Base-by-base conservation (phyloP, 2,113 vertebrate genomes). In the Halichoerus grypus region DNA sequence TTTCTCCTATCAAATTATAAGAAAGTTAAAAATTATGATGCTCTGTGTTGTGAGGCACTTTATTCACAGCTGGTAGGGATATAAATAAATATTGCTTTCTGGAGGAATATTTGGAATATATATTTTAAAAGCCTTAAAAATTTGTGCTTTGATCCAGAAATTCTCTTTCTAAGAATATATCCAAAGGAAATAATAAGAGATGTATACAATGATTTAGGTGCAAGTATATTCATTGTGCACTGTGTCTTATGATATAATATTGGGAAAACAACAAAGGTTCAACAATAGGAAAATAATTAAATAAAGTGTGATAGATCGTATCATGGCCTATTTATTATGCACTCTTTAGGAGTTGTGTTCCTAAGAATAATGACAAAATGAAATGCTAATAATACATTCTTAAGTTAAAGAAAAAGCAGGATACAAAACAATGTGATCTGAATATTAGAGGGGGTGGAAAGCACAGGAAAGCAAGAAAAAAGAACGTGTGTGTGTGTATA, bases 111-210 rank as follows among this genome's bases (percentile, higher is more conserved):
- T 93, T 88, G 46, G 1, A 81, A 80, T 63, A 51, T 55, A n/a
- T 49, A 51, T 77, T 92, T 92, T 49, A 28, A 93, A 96, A 95
- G 5, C 14, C 42, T 91, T 91, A 76, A 82, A 76, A 85, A 51
- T 49, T 88, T 92, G 0, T 16, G 9, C 28, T 88, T 96, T 71
- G 42, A 49, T 46, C 24, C 42, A 89, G 61, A 94, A 89, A 77
- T 72, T 96, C 26, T 71, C 36, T 71, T 96, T 94, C 36, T 92
- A 83, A 93, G 49, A 51, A 81, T 63, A 81, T 94, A 42, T 55
- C 33, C 12, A 76, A 83, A 49, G n/a, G 24, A 82, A 92, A 83
- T 51, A 71, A 33, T 61, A 59, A 57, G 21, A 88, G 13, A 61
- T 21, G 13, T 28, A 51, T 33, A 69, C 4, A 94, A 26, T 6